Conservation (phyloP, 2,888 invertebrate species). For the Amiota communis region DNA sequence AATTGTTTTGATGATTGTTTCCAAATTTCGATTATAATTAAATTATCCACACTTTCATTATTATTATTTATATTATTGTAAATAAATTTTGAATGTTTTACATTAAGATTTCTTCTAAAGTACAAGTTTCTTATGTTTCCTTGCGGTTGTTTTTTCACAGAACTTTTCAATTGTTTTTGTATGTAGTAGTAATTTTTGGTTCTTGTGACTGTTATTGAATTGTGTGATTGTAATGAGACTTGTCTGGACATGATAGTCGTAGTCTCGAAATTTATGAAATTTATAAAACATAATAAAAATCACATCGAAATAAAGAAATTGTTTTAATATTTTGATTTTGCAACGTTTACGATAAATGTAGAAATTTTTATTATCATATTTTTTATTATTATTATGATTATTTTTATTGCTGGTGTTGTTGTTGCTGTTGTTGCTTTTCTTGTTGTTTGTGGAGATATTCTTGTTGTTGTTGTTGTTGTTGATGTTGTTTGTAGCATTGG, state of each 20-base stretch:
- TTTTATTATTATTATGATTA: conserved; percentile 21
- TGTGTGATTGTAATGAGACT: background rate
- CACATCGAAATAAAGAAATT: conserved; percentile 11
- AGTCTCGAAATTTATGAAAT: conserved; percentile 23
- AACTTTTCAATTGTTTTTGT: conserved; percentile 16
- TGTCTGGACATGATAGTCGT: conserved; percentile 38
- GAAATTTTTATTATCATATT: conserved; percentile 63
- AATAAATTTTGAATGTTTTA: no score
- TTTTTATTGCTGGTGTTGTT: conserved; percentile 5
- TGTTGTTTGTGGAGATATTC: conserved; percentile 53
- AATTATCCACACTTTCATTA: conserved; percentile 45
- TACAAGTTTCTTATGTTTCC: no score
- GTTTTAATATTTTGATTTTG: conserved; percentile 60
- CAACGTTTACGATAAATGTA: conserved; percentile 70
- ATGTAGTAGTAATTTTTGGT: conserved; percentile 13
- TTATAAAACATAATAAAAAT: conserved; percentile 19
- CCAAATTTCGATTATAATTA: conserved; percentile 31
- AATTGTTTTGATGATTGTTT: conserved; percentile 42
- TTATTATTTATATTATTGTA: conserved; percentile 40
- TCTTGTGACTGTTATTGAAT: background rate
- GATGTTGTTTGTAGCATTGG: conserved; percentile 50
- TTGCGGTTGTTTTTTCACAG: conserved; percentile 29
- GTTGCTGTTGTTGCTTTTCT: conserved; percentile 39
- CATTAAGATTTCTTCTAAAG: no score
- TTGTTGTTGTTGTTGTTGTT: conserved; percentile 35